Base-by-base conservation (phyloP, 2,888 invertebrate genomes). In the Andrena fulva region DNA sequence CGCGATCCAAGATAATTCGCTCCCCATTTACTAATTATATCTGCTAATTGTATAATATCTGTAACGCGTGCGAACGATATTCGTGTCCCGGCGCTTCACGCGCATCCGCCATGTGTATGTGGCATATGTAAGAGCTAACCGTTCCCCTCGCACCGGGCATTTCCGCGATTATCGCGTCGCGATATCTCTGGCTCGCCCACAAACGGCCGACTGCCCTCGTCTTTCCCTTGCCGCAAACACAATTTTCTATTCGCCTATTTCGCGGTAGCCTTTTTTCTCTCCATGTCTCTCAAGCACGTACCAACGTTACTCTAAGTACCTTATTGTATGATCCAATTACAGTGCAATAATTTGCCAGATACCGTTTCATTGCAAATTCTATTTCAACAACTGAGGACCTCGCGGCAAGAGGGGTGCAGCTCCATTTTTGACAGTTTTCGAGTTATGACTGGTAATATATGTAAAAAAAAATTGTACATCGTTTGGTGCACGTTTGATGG, bases 131-230 rank as follows among this genome's bases (percentile, higher is more conserved):
- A 67, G 62, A 72, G 56, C 66, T 84, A 82, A 80, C 77, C 73
- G 79, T 71, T 85, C 83, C 73, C 71, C 68, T 76, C 69, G 77
- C 66, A 82, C 77, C 81, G 87, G 78, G 87, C 88, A 89, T 89
- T 90, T 87, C 80, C 88, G 85, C 87, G 88, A 89, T 90, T 91
- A 91, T 91, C 91, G 78, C 60, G 48, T 66, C 79, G 73, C 80
- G 80, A 89, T 89, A 91, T 91, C 89, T 86, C 67, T 69, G 77
- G 59, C 77, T 82, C 78, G 81, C 68, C 72, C 63, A 62, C 67
- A 77, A 54, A 69, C 56, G 16, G 31, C 10, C 60, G 42, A 42
- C 16, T 42, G 42, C 42, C 42, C 42, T 42, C 42, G 33, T 24
- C 31, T 27, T 50, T 20, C 50, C 8, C 42, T 35, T 27, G 48